Evolutionary conservation across 2,888 invertebrate species (phyloP), one percentile per base, ranked within the genome.

Genomic region (Athalia circularis): DNA sequence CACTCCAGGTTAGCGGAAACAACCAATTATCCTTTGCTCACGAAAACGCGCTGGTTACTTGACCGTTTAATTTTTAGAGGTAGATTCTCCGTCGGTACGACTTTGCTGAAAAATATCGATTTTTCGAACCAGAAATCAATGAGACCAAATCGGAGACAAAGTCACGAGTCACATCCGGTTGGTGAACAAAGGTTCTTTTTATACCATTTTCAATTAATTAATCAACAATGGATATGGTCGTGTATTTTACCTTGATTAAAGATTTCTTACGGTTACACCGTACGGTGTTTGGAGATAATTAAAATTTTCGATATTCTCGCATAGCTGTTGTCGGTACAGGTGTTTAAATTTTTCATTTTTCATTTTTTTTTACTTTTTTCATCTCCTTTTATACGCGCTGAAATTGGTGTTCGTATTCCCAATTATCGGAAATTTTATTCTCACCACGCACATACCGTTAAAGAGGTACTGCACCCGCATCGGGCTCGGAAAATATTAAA

Each of bases 1-100:
- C 75, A 52, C 47, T 7, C 45, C 59, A 59, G 13, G 72, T 72
- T 59, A 72, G 72, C 72, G 57, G 59, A 72, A 72, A 72, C 72
- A 47, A 57, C 72, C 72, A 72, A 72, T 72, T 72, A 72, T 72
- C 72, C 43, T 13, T 45, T 47, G 59, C 59, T 50, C 72, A 59
- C 29, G 29, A 29, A 29, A 29, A 29, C 29, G 47, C 57, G 45
- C 57, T 59, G 47, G 57, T 45, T 72, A 45, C 72, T 57, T 59
- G 72, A 59, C 57, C 59, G 72, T 15, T 59, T 47, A 11, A 59
- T 54, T 54, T 72, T 8, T 47, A 72, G 72, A 72, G 72, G 59
- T 13, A 72, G 47, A 1, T 52, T 29, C 52, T 9, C 5, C 5
- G 6, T 1, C 64, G 29, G 5, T 43, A 6, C 47, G 59, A 15